These are phyloP conservation scores for Lutraria lutraria DNA, from an alignment of 2,888 invertebrate species.

Conservation along the genomic window DNA sequence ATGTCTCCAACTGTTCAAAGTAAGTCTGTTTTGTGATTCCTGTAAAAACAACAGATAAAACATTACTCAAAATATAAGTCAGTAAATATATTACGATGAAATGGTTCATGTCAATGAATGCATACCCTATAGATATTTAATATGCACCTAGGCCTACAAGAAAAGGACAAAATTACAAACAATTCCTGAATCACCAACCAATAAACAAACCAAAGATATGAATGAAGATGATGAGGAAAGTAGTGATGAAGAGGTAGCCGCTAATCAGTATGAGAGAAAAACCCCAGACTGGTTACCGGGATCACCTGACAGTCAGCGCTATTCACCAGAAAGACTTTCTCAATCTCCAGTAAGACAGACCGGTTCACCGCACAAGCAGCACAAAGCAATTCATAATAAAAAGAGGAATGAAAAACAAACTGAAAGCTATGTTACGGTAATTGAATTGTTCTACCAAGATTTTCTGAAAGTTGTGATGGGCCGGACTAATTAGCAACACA, in stretches of 20 bases:
- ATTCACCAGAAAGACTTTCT: background rate
- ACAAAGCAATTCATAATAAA: background rate
- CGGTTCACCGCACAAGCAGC: background rate
- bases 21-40: no score
- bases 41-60: no score
- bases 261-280: background rate
- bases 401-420: background rate
- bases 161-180: conserved; percentile 23
- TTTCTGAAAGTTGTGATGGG: background rate
- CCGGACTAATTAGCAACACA: background rate
- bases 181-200: conserved; percentile 28
- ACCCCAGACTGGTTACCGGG: background rate
- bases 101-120: background rate
- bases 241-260: background rate
- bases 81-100: background rate
- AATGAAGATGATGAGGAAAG: background rate
- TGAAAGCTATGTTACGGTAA: conserved; percentile 18
- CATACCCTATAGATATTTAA: background rate
- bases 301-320: background rate
- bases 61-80: no score
- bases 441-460: background rate
- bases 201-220: background rate
- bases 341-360: background rate
- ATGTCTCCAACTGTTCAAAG: no score
- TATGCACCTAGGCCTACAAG: conserved; percentile 20